A percentile compares a stretch with the other conserved stretches of the same genome.
Evolutionary conservation across 2,113 vertebrate species (phyloP).

Genomic region (Drymodes brunneopygia): DNA sequence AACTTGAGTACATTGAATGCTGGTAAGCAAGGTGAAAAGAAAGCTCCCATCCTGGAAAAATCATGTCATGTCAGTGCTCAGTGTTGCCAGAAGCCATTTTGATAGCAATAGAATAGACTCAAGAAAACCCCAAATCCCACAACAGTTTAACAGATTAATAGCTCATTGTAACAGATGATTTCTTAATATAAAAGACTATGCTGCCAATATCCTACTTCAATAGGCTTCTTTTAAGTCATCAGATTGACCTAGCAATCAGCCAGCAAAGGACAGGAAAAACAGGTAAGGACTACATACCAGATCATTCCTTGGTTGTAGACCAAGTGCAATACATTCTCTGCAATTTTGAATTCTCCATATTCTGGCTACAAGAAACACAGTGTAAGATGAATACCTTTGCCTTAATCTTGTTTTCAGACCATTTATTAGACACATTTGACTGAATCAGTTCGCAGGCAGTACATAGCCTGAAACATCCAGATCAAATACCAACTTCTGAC

Average conservation of each 20-base stretch:
- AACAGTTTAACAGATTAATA: neutral
- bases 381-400: neutral
- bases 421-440: neutral
- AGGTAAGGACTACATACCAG: conserved; percentile 76
- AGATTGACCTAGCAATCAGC: neutral
- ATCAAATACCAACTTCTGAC: neutral
- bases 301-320: conserved; percentile 99
- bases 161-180: neutral
- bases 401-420: neutral
- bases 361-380: conserved; percentile 82
- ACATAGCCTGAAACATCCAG: neutral
- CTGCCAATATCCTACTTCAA: neutral
- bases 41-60: conserved; percentile 92
- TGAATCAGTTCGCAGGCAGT: neutral
- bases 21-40: conserved; percentile 97
- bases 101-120: neutral
- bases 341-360: conserved; percentile 99
- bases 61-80: neutral
- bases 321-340: conserved; percentile 94
- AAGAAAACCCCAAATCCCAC: neutral
- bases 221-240: neutral
- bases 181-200: neutral
- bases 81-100: neutral
- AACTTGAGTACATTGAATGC: conserved; percentile 95
- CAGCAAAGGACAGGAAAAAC: neutral